Base-by-base conservation (phyloP, 1,140 invertebrate genomes). In the Tribolium castaneum region DNA sequence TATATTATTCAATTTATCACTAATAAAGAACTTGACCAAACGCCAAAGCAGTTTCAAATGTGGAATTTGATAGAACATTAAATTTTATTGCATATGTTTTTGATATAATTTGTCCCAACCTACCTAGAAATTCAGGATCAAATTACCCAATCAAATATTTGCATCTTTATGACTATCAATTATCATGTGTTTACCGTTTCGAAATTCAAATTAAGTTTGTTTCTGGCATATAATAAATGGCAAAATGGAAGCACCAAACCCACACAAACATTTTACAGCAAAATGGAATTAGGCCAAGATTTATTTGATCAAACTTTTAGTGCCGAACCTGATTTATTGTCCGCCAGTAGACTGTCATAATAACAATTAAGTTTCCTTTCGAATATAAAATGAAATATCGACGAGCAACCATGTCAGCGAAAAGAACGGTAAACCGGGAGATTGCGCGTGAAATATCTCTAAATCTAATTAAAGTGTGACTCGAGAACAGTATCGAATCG, bases 391-490 rank as follows among this genome's bases (percentile, higher is more conserved):
- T 62, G 22, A 62, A 62, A 62, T 62, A 62, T 66, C 9, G 25
- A 35, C 30, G 59, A 19, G 1, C 16, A 19, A 19, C 16, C 16
- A 19, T 19, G n/a, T 66, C 30, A 66, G 14, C 19, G 10, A 10
- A 66, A 39, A 35, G 25, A n/a, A 59, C 19, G 19, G 19, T 59
- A 59, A 59, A 25, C 6, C 30, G 59, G 14, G 1, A 34, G 45
- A 66, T 72, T 50, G 14, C 22, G 45, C 70, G 70, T 72, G 45
- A 72, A 72, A 72, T 72, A 72, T 72, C 50, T 52, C 22, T 72
- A 49, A 72, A 72, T 50, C n/a, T 49, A 72, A 72, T 72, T 72
- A 72, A 72, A 72, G 10, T 49, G 19, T 72, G 70, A 72, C 14
- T 72, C 45, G 50, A 72, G 25, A 22, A 25, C 70, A 72, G 70